phyloP scores from a whole-genome alignment of 2,888 invertebrate genomes.

The Temnothorax ravouxi region DNA sequence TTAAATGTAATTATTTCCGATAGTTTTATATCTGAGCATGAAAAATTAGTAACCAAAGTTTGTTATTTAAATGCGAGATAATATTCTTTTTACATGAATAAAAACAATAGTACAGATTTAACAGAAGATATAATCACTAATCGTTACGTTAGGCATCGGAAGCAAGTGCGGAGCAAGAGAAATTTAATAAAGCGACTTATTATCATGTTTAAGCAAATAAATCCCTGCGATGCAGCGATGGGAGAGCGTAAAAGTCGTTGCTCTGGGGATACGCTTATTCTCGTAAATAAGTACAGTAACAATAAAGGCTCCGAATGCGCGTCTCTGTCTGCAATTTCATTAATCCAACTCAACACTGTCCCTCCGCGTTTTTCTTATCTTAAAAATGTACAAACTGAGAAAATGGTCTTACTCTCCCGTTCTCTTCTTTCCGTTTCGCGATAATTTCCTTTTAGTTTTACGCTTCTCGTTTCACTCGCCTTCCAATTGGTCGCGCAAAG shows the following conservation, averaged over 20 bases:
- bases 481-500: constrained; percentile 48
- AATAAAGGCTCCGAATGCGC: constrained; percentile 8
- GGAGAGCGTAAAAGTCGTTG: constrained; percentile 29
- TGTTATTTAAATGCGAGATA: not conserved
- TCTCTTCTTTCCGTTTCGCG: constrained; percentile 18
- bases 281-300: constrained; percentile 12
- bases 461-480: constrained; percentile 47
- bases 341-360: constrained; percentile 49
- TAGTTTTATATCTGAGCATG: not conserved
- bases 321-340: constrained; percentile 51
- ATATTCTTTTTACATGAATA: not conserved
- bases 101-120: constrained; percentile 1
- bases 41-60: not conserved
- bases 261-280: constrained; percentile 15
- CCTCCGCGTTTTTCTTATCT: not conserved
- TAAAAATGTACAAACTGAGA: constrained; percentile 44
- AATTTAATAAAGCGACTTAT: constrained; percentile 42
- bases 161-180: constrained; percentile 2
- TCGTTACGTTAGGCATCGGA: not conserved
- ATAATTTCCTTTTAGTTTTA: constrained; percentile 55
- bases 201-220: constrained; percentile 37
- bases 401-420: constrained; percentile 7
- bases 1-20: not conserved
- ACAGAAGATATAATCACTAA: not conserved
- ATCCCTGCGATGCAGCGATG: constrained; percentile 1